These are phyloP conservation scores for Aphidius ervi DNA, from an alignment of 1,140 invertebrate genomes.

Conservation along the genomic window DNA sequence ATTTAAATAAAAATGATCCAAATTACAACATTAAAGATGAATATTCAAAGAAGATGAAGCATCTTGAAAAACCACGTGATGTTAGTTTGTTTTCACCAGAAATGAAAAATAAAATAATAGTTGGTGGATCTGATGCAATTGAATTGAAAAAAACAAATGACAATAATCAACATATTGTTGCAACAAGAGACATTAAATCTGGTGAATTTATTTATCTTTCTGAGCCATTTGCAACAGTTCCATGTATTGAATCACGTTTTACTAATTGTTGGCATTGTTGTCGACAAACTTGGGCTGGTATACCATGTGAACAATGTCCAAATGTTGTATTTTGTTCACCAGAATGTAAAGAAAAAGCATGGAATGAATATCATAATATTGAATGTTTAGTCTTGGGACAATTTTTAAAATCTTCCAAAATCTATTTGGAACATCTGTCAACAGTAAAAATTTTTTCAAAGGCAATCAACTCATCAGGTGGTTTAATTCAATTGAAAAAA, in stretches of 20 bases:
- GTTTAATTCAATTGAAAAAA: too few relatives aligned
- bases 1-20: too few relatives aligned
- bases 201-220: constrained; percentile 75
- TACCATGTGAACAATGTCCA: constrained; percentile 62
- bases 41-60: neutral
- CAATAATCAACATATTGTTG: constrained; percentile 54
- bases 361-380: constrained; percentile 62
- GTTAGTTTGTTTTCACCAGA: constrained; percentile 3
- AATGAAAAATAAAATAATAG: constrained; percentile 2
- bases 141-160: constrained; percentile 32
- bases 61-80: neutral
- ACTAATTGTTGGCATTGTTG: constrained; percentile 73
- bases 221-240: constrained; percentile 65
- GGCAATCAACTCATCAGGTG: too few relatives aligned
- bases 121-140: constrained; percentile 9
- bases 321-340: constrained; percentile 65
- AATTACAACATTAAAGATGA: too few relatives aligned
- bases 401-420: too few relatives aligned
- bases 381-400: constrained; percentile 64
- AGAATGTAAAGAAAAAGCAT: constrained; percentile 61
- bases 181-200: constrained; percentile 51
- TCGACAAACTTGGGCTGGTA: constrained; percentile 54
- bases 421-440: too few relatives aligned
- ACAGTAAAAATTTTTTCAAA: too few relatives aligned
- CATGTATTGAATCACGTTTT: constrained; percentile 58